A percentile compares a stretch with the other conserved stretches of the same genome.
Evolutionary conservation across 1,140 invertebrate species (phyloP).

Genomic region (Aphaenogaster rudis): DNA sequence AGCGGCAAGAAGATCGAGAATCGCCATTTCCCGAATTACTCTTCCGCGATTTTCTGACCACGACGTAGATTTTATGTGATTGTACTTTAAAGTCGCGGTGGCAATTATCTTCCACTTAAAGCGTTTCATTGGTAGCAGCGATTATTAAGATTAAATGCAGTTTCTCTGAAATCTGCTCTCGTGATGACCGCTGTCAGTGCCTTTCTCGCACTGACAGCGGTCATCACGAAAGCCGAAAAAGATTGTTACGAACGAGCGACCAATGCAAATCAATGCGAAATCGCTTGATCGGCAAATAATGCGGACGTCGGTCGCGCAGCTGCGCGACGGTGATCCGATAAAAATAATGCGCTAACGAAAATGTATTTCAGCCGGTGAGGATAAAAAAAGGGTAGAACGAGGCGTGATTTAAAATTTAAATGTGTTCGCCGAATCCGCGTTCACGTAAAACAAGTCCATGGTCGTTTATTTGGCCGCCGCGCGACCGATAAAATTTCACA

Average conservation of each 20-base stretch:
- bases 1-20: background rate
- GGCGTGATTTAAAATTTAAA: constrained; percentile 63
- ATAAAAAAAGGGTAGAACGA: background rate
- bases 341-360: constrained; percentile 56
- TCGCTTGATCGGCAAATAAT: constrained; percentile 44
- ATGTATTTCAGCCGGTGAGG: constrained; percentile 29
- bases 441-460: constrained; percentile 60
- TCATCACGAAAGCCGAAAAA: background rate
- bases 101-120: background rate
- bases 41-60: background rate
- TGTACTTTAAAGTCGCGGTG: background rate
- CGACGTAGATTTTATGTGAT: background rate
- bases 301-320: constrained; percentile 13
- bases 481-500: constrained; percentile 50
- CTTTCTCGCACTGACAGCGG: background rate
- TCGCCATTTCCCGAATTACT: constrained; percentile 6
- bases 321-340: constrained; percentile 32
- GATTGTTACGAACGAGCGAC: background rate
- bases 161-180: background rate
- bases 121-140: background rate
- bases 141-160: background rate
- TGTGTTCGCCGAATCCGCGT: constrained; percentile 47
- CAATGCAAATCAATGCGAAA: constrained; percentile 29
- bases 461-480: constrained; percentile 42
- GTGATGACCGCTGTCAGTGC: too few species aligned